Base-by-base conservation (phyloP, 1,140 invertebrate genomes). In the Planococcus citri region DNA sequence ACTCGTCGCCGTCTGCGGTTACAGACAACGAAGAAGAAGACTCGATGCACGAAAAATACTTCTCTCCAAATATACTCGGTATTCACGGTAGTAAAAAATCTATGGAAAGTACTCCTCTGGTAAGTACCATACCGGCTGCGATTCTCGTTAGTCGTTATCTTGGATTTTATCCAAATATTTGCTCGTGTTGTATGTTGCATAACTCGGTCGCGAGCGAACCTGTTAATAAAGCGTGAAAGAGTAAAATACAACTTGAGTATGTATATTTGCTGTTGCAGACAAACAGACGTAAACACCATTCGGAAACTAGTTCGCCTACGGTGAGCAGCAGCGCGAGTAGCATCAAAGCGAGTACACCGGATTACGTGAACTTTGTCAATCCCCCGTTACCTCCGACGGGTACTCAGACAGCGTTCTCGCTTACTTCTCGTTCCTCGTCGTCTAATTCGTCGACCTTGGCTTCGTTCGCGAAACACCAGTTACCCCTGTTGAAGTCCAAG, bases 1-100 rank as follows among this genome's bases (percentile, higher is more conserved):
- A 64, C 27, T 72, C 72, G 41, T 69, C 69, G 41, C 51, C 68
- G 29, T 68, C 64, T 12, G 51, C 72, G 51, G 61, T 37, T 38
- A 60, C 64, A 29, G 41, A 27, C 17, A 27, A 74, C 24, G 74
- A 78, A 68, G 79, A 79, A 72, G 88, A 89, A 74, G 88, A 90
- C 78, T 88, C 88, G 0, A 90, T 90, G 88, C 88, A 90, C 76
- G 89, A 90, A 75, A 88, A 88, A 74, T 90, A 89, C 75, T 85
- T 90, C 25, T 75, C 82, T 33, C 71, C 70, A 10, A 73, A 72
- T 33, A 71, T 70, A 51, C 71, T 71, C 0, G 68, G 70, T 37
- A 69, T 69, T 25, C 33, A 68, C 51, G 27, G 77, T 74, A n/a
- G n/a, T 29, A 76, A 78, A 72, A 73, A 78, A 57, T 79, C 78